Base-by-base conservation (phyloP, 2,113 vertebrate genomes). In the Pardalotus punctatus region DNA sequence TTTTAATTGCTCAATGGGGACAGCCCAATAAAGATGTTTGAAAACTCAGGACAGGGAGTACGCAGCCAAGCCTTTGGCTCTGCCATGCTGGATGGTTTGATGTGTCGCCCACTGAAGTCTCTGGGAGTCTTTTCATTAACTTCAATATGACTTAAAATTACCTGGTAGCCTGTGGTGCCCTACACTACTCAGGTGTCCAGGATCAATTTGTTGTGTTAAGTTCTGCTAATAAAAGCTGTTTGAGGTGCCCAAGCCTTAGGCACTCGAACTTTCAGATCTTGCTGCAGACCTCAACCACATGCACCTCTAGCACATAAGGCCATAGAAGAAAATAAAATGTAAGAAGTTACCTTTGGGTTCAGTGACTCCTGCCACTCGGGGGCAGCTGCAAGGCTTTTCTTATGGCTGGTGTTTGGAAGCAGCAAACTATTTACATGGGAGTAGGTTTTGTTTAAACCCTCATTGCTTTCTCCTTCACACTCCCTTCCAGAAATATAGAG, bases 111-210 rank as follows among this genome's bases (percentile, higher is more conserved):
- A 36, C 53, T 95, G 78, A 93, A 82, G 88, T 72, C 92, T 53
- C 62, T 53, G 42, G 88, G 88, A 92, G 58, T 12, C 90, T 86
- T 93, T 85, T 92, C 71, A 80, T 95, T 87, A 80, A 69, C 74
- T 92, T 93, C 81, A 76, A 54, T 1, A 45, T 48, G 45, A 72
- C 70, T 93, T 80, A 7, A 93, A 93, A 76, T 10, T 31, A 83
- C 21, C 90, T 16, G 73, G 61, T 24, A 40, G n/a, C 61, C 0
- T 45, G 74, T 5, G 40, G 81, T 57, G 90, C 89, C 66, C 71
- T 38, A 27, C 38, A 33, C 76, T 64, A 42, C 80, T 36, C 1
- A 0, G 50, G 66, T 16, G 57, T 19, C 72, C 69, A 78, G 64
- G 23, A 93, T 86, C 66, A 80, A 81, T 84, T 62, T 3, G 2